These are phyloP conservation scores for Dioctria rufipes DNA, from an alignment of 2,888 invertebrate genomes.

Conservation along the genomic window DNA sequence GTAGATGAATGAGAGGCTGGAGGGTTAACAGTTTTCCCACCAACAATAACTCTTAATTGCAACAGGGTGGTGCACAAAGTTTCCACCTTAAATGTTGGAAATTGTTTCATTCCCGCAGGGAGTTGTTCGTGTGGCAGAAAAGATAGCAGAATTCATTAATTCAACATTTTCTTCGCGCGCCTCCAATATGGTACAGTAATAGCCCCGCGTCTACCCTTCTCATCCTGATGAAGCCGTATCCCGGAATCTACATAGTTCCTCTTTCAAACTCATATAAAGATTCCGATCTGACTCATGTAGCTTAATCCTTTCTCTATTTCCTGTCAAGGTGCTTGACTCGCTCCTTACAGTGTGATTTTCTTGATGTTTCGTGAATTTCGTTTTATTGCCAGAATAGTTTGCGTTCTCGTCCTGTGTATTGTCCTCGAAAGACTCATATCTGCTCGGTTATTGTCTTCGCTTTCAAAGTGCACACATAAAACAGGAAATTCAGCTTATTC, in stretches of 20 bases:
- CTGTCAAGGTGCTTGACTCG: constrained; percentile 21
- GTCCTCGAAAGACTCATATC: constrained; percentile 35
- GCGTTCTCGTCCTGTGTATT: neutral
- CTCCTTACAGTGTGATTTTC: constrained; percentile 41
- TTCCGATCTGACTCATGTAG: constrained; percentile 15
- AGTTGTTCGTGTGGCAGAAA: constrained; percentile 16
- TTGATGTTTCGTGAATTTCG: constrained; percentile 36
- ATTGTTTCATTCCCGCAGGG: constrained; percentile 26
- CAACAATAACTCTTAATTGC: constrained; percentile 20
- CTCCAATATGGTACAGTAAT: neutral
- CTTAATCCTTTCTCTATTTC: constrained; percentile 34
- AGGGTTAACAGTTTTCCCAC: neutral
- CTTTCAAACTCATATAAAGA: neutral
- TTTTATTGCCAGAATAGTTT: constrained; percentile 31
- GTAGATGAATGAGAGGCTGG: neutral
- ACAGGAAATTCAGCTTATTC: constrained; percentile 40
- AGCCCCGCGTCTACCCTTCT: neutral
- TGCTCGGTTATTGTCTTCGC: constrained; percentile 18
- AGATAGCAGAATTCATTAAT: neutral
- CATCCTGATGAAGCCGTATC: neutral
- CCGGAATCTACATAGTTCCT: neutral
- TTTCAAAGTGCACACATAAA: constrained; percentile 32
- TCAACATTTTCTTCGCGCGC: neutral
- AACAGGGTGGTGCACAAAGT: neutral
- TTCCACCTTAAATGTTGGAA: neutral